Evolutionary conservation across 2,888 invertebrate species (phyloP).

Genomic region (Andrena hattorfiana): DNA sequence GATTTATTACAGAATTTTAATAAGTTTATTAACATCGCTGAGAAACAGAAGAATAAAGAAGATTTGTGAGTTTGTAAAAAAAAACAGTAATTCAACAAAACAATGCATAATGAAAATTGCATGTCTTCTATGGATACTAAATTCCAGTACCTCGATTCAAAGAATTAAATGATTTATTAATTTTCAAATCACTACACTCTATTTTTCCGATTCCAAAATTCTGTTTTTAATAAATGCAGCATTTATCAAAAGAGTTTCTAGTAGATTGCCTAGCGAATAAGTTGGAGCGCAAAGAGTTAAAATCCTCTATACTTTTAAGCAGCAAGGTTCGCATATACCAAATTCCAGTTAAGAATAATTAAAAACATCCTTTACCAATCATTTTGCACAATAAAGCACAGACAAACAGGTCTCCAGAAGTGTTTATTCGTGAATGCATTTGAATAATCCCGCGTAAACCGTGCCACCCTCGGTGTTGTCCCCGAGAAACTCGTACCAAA

Average conservation of each 20-base stretch:
- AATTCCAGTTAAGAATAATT: background rate
- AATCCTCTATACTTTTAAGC: no score
- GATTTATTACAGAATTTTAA: background rate
- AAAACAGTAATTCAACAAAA: background rate
- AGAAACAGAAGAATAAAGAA: background rate
- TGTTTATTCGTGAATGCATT: background rate
- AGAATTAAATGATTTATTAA: background rate
- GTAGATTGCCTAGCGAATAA: no score
- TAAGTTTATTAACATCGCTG: no score
- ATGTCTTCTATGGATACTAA: background rate
- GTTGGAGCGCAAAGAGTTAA: no score
- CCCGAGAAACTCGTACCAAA: background rate
- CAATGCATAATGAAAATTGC: background rate
- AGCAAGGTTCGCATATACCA: no score
- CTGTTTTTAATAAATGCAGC: no score
- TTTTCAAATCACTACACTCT: no score
- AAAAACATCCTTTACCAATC: background rate
- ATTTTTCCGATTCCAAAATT: no score
- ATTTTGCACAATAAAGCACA: no score
- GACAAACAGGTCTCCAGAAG: no score
- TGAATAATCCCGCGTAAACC: background rate
- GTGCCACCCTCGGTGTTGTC: background rate
- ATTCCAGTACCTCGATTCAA: background rate
- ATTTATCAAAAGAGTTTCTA: no score
- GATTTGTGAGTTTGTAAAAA: background rate